Percentiles rank a stretch among this genome's conserved stretches.
phyloP scores from a whole-genome alignment of 2,888 invertebrate species.

The Listrodromus nycthemerus region DNA sequence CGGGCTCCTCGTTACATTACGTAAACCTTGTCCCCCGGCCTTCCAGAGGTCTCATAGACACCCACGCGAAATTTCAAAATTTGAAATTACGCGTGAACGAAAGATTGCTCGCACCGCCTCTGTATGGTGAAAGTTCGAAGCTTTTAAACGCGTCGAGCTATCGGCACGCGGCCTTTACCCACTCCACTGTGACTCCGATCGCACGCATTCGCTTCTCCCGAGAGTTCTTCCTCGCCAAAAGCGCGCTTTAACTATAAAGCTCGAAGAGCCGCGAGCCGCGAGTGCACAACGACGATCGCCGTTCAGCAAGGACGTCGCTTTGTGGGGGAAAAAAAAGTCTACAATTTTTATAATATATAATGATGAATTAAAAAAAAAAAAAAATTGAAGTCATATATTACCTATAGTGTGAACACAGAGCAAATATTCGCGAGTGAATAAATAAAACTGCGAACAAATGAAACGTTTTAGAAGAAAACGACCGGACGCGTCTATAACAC shows the following conservation, averaged over 20 bases:
- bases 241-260: constrained; percentile 78
- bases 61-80: not conserved
- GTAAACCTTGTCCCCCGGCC: constrained; percentile 18
- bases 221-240: constrained; percentile 71
- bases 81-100: not conserved
- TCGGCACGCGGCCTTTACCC: constrained; percentile 42
- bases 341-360: not conserved
- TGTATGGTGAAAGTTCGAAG: constrained; percentile 35
- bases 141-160: constrained; percentile 27
- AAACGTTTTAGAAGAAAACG: constrained; percentile 74
- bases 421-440: not conserved
- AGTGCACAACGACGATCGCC: constrained; percentile 70
- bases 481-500: constrained; percentile 72
- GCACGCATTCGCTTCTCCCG: constrained; percentile 15
- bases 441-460: constrained; percentile 69
- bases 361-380: not conserved
- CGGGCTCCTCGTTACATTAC: not conserved
- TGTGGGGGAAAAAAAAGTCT: constrained; percentile 8
- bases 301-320: constrained; percentile 51
- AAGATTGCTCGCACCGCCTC: not conserved
- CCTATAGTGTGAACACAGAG: not conserved
- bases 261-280: constrained; percentile 69
- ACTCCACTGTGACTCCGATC: constrained; percentile 61
- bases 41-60: not conserved
- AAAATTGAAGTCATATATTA: not conserved